A percentile compares a stretch with the other conserved stretches of the same genome.
Conservation (phyloP, 2,797 vertebrate species). For the Emys orbicularis region DNA sequence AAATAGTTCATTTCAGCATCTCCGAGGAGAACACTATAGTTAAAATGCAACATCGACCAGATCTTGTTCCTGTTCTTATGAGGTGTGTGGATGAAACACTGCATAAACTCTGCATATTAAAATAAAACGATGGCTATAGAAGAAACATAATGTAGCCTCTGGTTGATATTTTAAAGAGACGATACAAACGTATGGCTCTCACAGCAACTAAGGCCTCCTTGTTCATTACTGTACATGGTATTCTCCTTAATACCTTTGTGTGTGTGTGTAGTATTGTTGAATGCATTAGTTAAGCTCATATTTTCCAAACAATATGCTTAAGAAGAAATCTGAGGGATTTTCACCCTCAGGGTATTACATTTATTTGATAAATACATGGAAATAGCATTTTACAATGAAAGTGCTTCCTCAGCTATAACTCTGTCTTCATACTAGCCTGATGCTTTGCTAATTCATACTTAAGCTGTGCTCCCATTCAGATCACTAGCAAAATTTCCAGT, state of each 20-base stretch:
- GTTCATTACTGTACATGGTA: neutral
- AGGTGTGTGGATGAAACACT: conserved; percentile 83
- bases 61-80: conserved; percentile 94
- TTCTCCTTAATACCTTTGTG: neutral
- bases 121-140: neutral
- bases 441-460: neutral
- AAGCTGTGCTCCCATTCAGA: neutral
- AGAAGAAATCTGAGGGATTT: neutral
- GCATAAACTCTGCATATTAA: neutral
- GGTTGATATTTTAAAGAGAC: neutral
- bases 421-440: neutral
- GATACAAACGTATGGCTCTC: neutral
- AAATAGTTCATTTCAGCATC: conserved; percentile 95
- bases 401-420: neutral
- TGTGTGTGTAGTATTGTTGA: neutral
- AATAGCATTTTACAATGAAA: neutral
- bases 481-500: neutral
- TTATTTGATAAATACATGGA: neutral
- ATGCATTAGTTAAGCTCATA: neutral
- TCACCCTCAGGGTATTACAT: neutral
- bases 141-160: neutral
- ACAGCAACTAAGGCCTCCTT: neutral
- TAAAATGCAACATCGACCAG: conserved; percentile 87
- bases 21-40: conserved; percentile 91
- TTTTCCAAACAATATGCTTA: neutral